Percentiles rank a stretch among this genome's conserved stretches.
These are phyloP conservation scores for Neodon shergylaensis DNA, from an alignment of 2,113 vertebrate genomes.

Conservation along the genomic window DNA sequence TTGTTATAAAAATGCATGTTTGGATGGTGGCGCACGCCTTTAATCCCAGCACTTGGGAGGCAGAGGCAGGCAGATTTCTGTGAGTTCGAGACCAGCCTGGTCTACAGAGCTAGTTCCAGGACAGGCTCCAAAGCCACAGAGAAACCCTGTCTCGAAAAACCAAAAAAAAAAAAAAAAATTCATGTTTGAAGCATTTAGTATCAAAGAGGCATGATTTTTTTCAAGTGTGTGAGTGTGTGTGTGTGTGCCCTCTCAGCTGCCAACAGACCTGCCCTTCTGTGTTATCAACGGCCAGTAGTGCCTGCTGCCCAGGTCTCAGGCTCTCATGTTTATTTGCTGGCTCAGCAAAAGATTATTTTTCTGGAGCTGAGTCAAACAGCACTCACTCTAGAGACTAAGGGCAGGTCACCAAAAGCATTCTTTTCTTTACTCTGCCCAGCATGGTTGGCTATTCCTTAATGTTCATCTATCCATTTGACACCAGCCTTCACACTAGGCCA, in stretches of 20 bases:
- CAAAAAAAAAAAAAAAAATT: too few relatives aligned
- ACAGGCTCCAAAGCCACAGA: too few relatives aligned
- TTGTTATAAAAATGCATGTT: slow-evolving; percentile 21
- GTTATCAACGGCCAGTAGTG: too few relatives aligned
- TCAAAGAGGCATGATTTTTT: not conserved
- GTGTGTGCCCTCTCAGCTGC: not conserved
- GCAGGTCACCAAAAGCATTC: not conserved
- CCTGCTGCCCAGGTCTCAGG: not conserved
- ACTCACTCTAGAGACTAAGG: not conserved
- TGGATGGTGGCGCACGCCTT: too few relatives aligned
- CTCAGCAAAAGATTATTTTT: not conserved
- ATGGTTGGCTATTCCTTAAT: not conserved
- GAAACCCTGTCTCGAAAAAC: too few relatives aligned
- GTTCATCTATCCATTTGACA: not conserved
- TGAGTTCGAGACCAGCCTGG: too few relatives aligned
- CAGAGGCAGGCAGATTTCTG: too few relatives aligned
- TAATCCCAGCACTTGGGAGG: too few relatives aligned
- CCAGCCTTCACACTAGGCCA: not conserved
- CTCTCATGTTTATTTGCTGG: not conserved
- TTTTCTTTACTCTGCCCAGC: not conserved
- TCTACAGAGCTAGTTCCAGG: too few relatives aligned
- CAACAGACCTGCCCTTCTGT: not conserved
- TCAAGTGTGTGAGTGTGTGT: not conserved
- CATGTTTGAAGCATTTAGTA: not conserved
- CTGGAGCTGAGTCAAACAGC: not conserved